Evolutionary conservation across 2,888 invertebrate species (phyloP).

Genomic region (Noctua comes): DNA sequence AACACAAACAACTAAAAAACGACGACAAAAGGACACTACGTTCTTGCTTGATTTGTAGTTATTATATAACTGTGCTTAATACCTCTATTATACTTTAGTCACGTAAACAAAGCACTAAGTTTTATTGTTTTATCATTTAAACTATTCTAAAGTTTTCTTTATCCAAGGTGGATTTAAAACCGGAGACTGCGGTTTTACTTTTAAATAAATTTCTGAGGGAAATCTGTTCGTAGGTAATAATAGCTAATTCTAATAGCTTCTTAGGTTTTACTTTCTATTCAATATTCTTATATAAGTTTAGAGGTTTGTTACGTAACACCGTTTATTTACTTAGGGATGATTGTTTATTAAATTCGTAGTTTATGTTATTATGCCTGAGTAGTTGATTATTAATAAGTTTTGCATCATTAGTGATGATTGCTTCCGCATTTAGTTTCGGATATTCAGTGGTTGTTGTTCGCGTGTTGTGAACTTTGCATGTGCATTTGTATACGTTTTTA

Average conservation of each 20-base stretch:
- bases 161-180: slow-evolving; percentile 8
- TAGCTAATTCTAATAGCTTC: slow-evolving; percentile 38
- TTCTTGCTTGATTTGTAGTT: neutral
- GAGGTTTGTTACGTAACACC: slow-evolving; percentile 50
- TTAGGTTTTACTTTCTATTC: slow-evolving; percentile 63
- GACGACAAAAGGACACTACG: no score
- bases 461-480: slow-evolving; percentile 39
- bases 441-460: neutral
- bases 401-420: slow-evolving; percentile 27
- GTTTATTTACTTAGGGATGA: slow-evolving; percentile 45
- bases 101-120: slow-evolving; percentile 7
- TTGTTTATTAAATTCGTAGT: slow-evolving; percentile 42
- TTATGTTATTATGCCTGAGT: slow-evolving; percentile 29
- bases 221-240: slow-evolving; percentile 56
- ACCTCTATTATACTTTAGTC: neutral
- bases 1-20: no score
- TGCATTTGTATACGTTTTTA: neutral
- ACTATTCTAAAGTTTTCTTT: slow-evolving; percentile 25
- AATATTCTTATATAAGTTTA: slow-evolving; percentile 58
- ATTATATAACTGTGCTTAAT: neutral
- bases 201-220: slow-evolving; percentile 60
- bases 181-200: slow-evolving; percentile 59
- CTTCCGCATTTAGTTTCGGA: slow-evolving; percentile 26
- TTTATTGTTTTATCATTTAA: slow-evolving; percentile 15
- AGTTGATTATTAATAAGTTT: slow-evolving; percentile 37